Conservation (phyloP, 2,113 vertebrate species). For the Tinamus guttatus region DNA sequence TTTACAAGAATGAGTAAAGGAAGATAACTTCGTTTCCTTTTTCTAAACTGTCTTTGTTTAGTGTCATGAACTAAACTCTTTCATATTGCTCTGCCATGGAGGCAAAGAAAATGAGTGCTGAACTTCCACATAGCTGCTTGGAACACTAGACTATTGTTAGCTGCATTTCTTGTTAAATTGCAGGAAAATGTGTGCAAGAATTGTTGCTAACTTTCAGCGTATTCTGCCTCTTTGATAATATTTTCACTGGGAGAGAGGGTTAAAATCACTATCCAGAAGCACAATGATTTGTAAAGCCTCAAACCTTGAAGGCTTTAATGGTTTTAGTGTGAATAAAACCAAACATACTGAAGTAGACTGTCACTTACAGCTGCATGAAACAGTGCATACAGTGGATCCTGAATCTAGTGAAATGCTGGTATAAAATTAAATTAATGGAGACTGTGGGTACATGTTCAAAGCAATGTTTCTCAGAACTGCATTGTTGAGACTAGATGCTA, state of each 20-base stretch:
- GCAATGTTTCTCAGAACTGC: background rate
- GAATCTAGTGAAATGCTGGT: background rate
- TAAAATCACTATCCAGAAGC: background rate
- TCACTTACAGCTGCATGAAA: background rate
- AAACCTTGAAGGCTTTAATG: background rate
- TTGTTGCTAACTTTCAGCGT: slow-evolving; percentile 9
- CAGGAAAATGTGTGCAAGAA: slow-evolving; percentile 8
- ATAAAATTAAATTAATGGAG: background rate
- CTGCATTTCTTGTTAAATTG: background rate
- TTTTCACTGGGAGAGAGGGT: background rate
- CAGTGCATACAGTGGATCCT: no score
- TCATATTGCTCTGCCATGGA: background rate
- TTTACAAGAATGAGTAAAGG: background rate
- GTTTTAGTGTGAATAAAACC: background rate
- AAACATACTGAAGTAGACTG: background rate
- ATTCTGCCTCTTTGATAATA: background rate
- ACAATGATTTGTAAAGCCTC: background rate
- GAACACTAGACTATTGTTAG: slow-evolving; percentile 35
- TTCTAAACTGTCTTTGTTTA: background rate
- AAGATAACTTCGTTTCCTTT: background rate
- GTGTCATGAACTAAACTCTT: background rate
- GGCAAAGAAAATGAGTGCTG: background rate
- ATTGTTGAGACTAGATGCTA: background rate
- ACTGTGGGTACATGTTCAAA: background rate
- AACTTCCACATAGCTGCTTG: background rate